Evolutionary conservation across 1,140 invertebrate genomes (phyloP).

Genomic region (Drosophila quadrilineata): DNA sequence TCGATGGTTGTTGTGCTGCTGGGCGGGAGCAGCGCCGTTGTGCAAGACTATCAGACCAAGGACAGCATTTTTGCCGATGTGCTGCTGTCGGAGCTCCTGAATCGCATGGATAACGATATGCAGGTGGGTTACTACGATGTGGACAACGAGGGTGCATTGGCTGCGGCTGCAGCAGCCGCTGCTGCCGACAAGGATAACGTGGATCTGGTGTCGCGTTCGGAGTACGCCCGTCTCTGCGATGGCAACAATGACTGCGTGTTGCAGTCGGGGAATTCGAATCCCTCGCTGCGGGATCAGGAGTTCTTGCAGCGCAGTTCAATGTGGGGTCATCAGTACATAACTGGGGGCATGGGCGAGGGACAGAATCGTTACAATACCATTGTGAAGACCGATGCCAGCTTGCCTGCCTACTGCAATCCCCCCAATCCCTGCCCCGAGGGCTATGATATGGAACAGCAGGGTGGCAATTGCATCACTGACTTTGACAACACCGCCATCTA

Average conservation of each 20-base stretch:
- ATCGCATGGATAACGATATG: slow-evolving; percentile 87
- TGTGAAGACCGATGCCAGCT: slow-evolving; percentile 93
- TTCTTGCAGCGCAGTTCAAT: slow-evolving; percentile 93
- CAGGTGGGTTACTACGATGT: slow-evolving; percentile 84
- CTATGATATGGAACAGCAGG: slow-evolving; percentile 88
- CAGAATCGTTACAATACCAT: slow-evolving; percentile 86
- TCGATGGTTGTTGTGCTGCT: slow-evolving; percentile 30
- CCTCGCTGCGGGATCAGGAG: slow-evolving; percentile 93
- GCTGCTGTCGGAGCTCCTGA: slow-evolving; percentile 86
- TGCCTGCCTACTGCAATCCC: slow-evolving; percentile 99
- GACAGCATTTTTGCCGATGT: slow-evolving; percentile 83
- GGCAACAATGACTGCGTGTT: slow-evolving; percentile 66
- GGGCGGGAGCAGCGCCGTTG: slow-evolving; percentile 1
- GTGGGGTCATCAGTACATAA: slow-evolving; percentile 91
- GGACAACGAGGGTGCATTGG: slow-evolving; percentile 78
- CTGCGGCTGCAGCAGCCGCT: slow-evolving; percentile 52
- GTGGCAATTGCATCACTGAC: slow-evolving; percentile 90
- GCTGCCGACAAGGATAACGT: slow-evolving; percentile 57
- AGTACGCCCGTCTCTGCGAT: slow-evolving; percentile 81
- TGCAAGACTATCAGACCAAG: slow-evolving; percentile 56
- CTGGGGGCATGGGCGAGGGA: slow-evolving; percentile 89
- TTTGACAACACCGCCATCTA: slow-evolving; percentile 98
- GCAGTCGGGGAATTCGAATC: slow-evolving; percentile 82
- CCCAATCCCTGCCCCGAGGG: slow-evolving; percentile 98
- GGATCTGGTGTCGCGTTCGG: slow-evolving; percentile 82